These are phyloP conservation scores for Scaptomyza flava DNA, from an alignment of 2,888 invertebrate genomes.

Conservation along the genomic window DNA sequence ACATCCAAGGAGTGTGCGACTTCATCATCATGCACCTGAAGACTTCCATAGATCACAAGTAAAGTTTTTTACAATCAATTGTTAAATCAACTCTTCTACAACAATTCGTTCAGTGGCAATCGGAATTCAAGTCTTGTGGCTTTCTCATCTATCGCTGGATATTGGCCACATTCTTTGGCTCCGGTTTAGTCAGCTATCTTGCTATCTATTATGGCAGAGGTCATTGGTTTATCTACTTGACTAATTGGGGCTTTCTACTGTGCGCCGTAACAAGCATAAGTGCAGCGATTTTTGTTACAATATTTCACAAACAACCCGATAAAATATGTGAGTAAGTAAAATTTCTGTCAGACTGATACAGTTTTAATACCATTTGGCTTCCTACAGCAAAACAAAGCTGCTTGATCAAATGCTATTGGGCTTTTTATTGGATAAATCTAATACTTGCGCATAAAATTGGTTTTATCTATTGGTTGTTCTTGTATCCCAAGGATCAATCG, in stretches of 20 bases:
- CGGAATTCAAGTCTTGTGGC: slow-evolving; percentile 5
- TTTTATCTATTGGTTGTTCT: slow-evolving; percentile 35
- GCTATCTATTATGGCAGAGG: slow-evolving; percentile 6
- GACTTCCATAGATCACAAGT: slow-evolving; percentile 62
- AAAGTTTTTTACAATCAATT: neutral
- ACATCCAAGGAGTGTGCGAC: neutral
- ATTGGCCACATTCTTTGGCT: slow-evolving; percentile 33
- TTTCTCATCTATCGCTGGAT: slow-evolving; percentile 56
- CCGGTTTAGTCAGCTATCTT: neutral
- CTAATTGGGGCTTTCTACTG: slow-evolving; percentile 48
- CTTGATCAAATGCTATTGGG: slow-evolving; percentile 43
- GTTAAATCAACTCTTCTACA: too few species aligned
- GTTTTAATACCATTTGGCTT: neutral
- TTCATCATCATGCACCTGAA: slow-evolving; percentile 25
- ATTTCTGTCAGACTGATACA: neutral
- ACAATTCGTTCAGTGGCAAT: slow-evolving; percentile 50
- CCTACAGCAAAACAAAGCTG: neutral
- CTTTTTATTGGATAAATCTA: slow-evolving; percentile 43
- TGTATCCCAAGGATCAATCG: slow-evolving; percentile 23
- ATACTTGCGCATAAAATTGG: neutral
- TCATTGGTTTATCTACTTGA: slow-evolving; percentile 45
- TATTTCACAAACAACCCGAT: slow-evolving; percentile 16
- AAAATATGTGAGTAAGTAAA: slow-evolving; percentile 35
- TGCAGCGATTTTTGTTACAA: slow-evolving; percentile 36
- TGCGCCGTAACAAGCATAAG: slow-evolving; percentile 23